Evolutionary conservation across 1,140 invertebrate species (phyloP).

Genomic region (Parapsyche elsis): DNA sequence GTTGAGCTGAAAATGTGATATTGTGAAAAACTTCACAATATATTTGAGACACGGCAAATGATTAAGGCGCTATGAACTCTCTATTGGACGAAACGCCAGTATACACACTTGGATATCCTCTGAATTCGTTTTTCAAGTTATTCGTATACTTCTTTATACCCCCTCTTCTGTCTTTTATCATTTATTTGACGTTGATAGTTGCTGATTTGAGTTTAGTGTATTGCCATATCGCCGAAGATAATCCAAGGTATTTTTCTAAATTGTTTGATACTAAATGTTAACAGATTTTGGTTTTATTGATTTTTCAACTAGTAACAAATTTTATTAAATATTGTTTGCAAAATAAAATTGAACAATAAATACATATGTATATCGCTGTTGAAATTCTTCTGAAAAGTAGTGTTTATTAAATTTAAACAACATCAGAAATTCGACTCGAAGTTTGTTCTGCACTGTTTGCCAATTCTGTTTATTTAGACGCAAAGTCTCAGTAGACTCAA

Average conservation of each 20-base stretch:
- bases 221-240: conserved; percentile 65
- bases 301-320: too few relatives aligned
- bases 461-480: too few relatives aligned
- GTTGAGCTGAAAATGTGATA: background rate
- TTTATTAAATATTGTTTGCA: too few relatives aligned
- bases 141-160: conserved; percentile 68
- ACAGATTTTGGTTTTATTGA: too few relatives aligned
- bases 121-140: conserved; percentile 66
- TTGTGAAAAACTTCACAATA: background rate
- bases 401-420: too few relatives aligned
- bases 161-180: conserved; percentile 60
- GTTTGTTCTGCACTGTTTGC: too few relatives aligned
- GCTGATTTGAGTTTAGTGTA: conserved; percentile 66
- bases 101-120: conserved; percentile 61
- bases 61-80: conserved; percentile 30
- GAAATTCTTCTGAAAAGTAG: too few relatives aligned
- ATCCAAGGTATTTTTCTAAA: conserved; percentile 61
- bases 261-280: too few relatives aligned
- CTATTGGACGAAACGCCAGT: conserved; percentile 55
- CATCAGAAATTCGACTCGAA: too few relatives aligned
- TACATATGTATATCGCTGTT: too few relatives aligned
- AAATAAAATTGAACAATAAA: too few relatives aligned
- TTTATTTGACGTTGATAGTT: conserved; percentile 66
- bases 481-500: too few relatives aligned
- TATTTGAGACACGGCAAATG: background rate